phyloP scores from a whole-genome alignment of 2,113 vertebrate species.

The Mandrillus leucophaeus region DNA sequence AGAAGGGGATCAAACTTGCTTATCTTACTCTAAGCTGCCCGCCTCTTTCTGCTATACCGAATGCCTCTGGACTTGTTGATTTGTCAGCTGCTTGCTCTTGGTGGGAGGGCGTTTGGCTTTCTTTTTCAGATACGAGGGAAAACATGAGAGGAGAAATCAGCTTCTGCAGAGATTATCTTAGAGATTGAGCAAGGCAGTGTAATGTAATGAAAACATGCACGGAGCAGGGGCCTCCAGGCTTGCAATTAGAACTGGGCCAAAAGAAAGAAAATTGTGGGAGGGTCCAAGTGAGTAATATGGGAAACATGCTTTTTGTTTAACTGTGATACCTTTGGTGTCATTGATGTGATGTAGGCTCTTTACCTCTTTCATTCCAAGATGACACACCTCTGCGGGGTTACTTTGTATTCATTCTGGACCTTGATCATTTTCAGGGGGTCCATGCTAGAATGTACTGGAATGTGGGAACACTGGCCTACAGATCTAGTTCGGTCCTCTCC shows the following conservation, averaged over 20 bases:
- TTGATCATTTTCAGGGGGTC: background rate
- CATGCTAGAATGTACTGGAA: background rate
- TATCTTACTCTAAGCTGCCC: background rate
- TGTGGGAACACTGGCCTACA: accelerated
- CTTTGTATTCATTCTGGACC: accelerated
- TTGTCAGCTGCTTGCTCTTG: background rate
- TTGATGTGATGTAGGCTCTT: accelerated
- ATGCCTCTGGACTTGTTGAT: background rate
- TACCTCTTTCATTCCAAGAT: background rate
- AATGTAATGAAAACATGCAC: background rate
- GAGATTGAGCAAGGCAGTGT: background rate
- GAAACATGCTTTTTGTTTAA: background rate
- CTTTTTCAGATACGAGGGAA: background rate
- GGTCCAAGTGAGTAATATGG: no score
- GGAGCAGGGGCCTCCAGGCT: background rate
- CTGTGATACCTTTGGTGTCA: background rate
- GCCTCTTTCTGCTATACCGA: accelerated
- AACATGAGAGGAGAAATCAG: background rate
- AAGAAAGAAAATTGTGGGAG: background rate
- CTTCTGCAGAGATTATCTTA: background rate
- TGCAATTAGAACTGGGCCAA: background rate
- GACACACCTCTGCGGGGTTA: background rate
- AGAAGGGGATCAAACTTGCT: background rate
- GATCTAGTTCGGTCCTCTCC: background rate
- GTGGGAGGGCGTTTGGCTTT: background rate